Percentiles rank a stretch among this genome's conserved stretches.
phyloP scores from a whole-genome alignment of 2,888 invertebrate species.

The Drosophila pseudotakahashii region DNA sequence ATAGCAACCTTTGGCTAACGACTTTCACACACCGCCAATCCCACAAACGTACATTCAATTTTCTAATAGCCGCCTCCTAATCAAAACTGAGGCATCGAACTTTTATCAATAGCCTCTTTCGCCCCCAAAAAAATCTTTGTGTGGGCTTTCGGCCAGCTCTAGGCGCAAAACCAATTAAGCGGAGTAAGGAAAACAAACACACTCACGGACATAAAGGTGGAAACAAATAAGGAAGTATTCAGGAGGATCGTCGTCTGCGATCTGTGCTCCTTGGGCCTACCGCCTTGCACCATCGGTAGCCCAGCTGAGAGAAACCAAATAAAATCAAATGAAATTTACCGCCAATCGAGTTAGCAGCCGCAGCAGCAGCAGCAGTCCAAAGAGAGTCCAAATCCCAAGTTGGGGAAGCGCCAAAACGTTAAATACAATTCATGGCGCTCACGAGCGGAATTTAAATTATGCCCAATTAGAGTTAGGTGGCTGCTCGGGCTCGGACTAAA shows the following conservation, averaged over 20 bases:
- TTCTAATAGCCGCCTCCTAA: constrained; percentile 75
- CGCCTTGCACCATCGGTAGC: constrained; percentile 28
- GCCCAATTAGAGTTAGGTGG: constrained; percentile 82
- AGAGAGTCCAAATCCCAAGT: constrained; percentile 54
- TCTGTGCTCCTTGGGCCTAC: constrained; percentile 40
- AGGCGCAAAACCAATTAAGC: constrained; percentile 79
- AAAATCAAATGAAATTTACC: constrained; percentile 79
- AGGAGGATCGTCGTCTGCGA: constrained; percentile 48
- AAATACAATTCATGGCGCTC: constrained; percentile 81
- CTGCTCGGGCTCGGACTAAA: constrained; percentile 46
- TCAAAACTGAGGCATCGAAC: constrained; percentile 73
- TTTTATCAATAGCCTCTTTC: constrained; percentile 19
- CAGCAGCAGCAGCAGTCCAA: constrained; percentile 9
- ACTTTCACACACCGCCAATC: constrained; percentile 28
- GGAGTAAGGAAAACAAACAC: constrained; percentile 42
- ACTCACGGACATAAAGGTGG: constrained; percentile 19
- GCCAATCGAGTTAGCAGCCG: constrained; percentile 43
- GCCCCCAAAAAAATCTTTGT: constrained; percentile 18
- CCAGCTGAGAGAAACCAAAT: constrained; percentile 52
- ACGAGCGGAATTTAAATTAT: constrained; percentile 84
- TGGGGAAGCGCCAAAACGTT: constrained; percentile 80
- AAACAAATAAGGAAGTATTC: constrained; percentile 73
- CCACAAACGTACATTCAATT: constrained; percentile 59
- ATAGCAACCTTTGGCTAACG: constrained; percentile 26
- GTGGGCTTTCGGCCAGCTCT: constrained; percentile 39